Evolutionary conservation across 2,888 invertebrate species (phyloP), one percentile per base, ranked within the genome.

Genomic region (Agapetus fuscipes): DNA sequence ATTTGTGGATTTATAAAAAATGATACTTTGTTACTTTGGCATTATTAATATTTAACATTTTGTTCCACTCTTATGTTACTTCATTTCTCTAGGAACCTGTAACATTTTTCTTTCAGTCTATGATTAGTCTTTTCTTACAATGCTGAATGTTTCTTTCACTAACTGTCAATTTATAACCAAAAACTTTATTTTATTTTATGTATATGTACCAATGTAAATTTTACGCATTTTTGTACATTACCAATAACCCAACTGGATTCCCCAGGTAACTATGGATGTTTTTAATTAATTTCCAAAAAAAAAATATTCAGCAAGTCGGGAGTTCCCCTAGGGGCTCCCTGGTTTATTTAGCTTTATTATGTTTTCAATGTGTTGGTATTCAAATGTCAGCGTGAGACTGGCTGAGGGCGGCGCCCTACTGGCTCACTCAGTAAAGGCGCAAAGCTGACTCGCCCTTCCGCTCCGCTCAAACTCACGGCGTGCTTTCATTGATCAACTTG

Each of bases 321-420:
- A 6, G 9, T 9, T 37, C 41, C 41, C 34, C 12, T 46, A 41
- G 44, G 43, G 42, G 13, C 11, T 14, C 10, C 16, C 10, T 16
- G 16, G 24, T 31, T 26, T 12, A 20, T 16, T 14, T 32, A 20
- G 13, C 13, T 13, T 20, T 32, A 15, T 34, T 26, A 26, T 32
- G 28, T 42, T 30, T 17, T 36, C 32, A 39, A 33, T 76, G 77
- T 78, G 78, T 78, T 78, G 77, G 78, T 78, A 78, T 78, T 78
- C 77, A 78, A 78, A 78, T 78, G 78, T 64, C 36, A 41, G 5
- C 20, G 4, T 9, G 20, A 9, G 5, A 20, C 20, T 4, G 20
- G 20, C 20, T 4, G 20, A 9, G 20, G 5, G 20, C 20, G 4
- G 9, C 20, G 20, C 20, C 20, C 20, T 20, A 9, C 20, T 9